A percentile compares a stretch with the other conserved stretches of the same genome.
Conservation (phyloP, 2,797 vertebrate species). For the Hozukius guyotensis region DNA sequence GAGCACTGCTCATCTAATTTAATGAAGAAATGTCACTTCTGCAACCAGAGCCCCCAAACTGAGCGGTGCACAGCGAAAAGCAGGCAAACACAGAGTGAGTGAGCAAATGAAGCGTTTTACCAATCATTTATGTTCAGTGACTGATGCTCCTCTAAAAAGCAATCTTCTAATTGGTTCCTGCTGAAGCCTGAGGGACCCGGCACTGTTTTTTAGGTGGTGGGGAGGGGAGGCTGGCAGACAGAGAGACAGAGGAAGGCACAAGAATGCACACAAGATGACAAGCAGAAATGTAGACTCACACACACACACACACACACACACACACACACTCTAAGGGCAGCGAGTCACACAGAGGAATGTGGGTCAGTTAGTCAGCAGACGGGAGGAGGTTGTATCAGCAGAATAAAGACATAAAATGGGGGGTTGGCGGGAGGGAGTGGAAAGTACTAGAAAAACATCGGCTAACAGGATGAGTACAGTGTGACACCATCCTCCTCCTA, state of each 20-base stretch:
- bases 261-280: slow-evolving; percentile 1
- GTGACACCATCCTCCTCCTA: slow-evolving; percentile 57
- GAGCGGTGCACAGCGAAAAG: slow-evolving; percentile 14
- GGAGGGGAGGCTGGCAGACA: background rate
- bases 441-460: slow-evolving; percentile 66
- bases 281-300: background rate
- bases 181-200: slow-evolving; percentile 49
- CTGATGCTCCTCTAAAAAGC: slow-evolving; percentile 55
- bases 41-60: slow-evolving; percentile 18
- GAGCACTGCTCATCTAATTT: slow-evolving; percentile 19
- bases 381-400: slow-evolving; percentile 78
- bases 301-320: slow-evolving; percentile 29
- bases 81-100: slow-evolving; percentile 29
- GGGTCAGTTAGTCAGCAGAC: slow-evolving; percentile 83
- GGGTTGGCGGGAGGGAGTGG: slow-evolving; percentile 49
- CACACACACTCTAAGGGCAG: slow-evolving; percentile 46
- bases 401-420: slow-evolving; percentile 66
- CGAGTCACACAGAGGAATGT: slow-evolving; percentile 73
- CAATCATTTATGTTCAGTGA: slow-evolving; percentile 55
- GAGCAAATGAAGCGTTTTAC: slow-evolving; percentile 57
- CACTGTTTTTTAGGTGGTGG: slow-evolving; percentile 14
- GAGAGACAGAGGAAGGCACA: slow-evolving; percentile 42
- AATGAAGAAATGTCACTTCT: slow-evolving; percentile 47
- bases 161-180: slow-evolving; percentile 62
- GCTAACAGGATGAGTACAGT: slow-evolving; percentile 66